phyloP scores from a whole-genome alignment of 2,888 invertebrate genomes.

The Cremastinae sp. region DNA sequence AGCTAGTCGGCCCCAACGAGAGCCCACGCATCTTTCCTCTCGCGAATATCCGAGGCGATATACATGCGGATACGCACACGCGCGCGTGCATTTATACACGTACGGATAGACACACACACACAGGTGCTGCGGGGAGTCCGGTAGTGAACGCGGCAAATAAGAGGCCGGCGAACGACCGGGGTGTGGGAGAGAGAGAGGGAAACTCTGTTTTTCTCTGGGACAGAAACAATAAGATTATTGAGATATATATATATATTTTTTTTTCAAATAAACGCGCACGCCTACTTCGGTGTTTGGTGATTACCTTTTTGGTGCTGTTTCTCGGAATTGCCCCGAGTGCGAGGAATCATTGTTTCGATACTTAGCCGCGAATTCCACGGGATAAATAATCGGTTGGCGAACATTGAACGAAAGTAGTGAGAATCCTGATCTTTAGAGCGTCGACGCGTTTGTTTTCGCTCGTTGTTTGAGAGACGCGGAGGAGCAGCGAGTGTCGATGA shows the following conservation, averaged over 20 bases:
- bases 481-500: conserved; percentile 4
- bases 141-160: conserved; percentile 34
- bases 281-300: too few species aligned
- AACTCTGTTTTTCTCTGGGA: background rate
- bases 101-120: conserved; percentile 14
- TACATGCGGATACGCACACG: background rate
- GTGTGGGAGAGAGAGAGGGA: conserved; percentile 33
- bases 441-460: too few species aligned
- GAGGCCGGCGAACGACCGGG: conserved; percentile 7
- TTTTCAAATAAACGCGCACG: too few species aligned
- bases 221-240: background rate
- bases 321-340: too few species aligned
- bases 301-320: too few species aligned
- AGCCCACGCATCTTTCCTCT: conserved; percentile 45
- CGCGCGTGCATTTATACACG: background rate
- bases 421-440: too few species aligned
- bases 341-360: too few species aligned
- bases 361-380: too few species aligned
- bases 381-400: too few species aligned
- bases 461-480: background rate
- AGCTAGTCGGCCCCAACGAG: conserved; percentile 37
- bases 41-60: conserved; percentile 18
- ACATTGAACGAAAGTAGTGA: too few species aligned
- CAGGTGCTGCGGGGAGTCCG: conserved; percentile 58
- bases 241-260: too few species aligned